Conservation (phyloP, 2,113 vertebrate genomes). For the Accipiter cooperii region DNA sequence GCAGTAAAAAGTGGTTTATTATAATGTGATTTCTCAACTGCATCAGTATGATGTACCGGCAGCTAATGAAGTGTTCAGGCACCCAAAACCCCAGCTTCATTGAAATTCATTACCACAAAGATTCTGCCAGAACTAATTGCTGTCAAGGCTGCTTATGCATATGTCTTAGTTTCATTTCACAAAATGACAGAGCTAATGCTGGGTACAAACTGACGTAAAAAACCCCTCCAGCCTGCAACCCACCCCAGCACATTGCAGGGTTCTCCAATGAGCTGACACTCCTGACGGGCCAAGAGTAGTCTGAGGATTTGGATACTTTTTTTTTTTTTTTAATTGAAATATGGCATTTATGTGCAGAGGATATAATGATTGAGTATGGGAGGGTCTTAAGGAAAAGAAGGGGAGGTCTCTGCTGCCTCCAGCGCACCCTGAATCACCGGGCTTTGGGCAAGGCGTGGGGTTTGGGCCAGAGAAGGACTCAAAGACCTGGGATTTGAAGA, state of each 20-base stretch:
- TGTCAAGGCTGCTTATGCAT: slow-evolving; percentile 40
- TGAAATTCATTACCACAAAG: slow-evolving; percentile 43
- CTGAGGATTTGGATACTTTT: background rate
- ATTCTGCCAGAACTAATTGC: slow-evolving; percentile 51
- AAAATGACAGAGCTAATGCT: background rate
- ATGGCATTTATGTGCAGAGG: background rate
- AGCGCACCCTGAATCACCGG: fast-evolving
- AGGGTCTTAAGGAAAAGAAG: background rate
- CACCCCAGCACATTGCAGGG: background rate
- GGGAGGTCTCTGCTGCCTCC: background rate
- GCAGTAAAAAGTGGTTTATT: slow-evolving; percentile 28
- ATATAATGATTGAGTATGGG: background rate
- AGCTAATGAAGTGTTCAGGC: slow-evolving; percentile 50
- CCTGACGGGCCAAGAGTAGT: background rate
- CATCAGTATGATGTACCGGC: background rate
- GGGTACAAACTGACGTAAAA: background rate
- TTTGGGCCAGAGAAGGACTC: background rate
- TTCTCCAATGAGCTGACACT: background rate
- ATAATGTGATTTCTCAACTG: slow-evolving; percentile 52
- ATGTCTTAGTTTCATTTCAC: background rate
- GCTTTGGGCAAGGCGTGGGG: background rate
- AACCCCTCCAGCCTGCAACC: background rate
- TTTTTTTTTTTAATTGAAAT: background rate
- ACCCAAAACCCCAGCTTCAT: slow-evolving; percentile 4
- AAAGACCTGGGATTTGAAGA: background rate